Evolutionary conservation across 2,888 invertebrate genomes (phyloP).

Genomic region (Chaitophorus viminalis): DNA sequence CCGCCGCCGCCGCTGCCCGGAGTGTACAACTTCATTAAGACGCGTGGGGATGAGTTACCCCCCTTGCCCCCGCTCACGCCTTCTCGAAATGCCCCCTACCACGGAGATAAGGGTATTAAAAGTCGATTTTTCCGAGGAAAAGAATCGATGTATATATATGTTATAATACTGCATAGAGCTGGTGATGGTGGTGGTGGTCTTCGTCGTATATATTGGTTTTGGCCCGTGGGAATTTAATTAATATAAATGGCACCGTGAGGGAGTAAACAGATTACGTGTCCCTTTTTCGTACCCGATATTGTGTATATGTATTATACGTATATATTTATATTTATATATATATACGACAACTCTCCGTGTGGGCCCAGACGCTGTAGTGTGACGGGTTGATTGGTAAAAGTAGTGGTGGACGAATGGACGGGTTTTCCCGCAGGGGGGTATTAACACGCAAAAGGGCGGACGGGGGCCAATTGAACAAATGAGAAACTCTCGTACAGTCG

Average conservation of each 20-base stretch:
- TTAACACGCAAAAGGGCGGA: conserved; percentile 56
- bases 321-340: not conserved
- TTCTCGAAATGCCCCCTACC: not conserved
- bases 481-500: conserved; percentile 50
- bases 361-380: not conserved
- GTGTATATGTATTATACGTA: not conserved
- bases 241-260: conserved; percentile 54
- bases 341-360: not conserved
- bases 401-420: not conserved
- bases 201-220: conserved; percentile 39
- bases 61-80: not conserved
- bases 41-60: not conserved
- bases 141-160: conserved; percentile 3
- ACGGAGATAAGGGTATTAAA: conserved; percentile 45
- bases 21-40: conserved; percentile 57
- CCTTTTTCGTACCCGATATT: conserved; percentile 48
- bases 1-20: not conserved
- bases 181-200: not conserved
- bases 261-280: conserved; percentile 60
- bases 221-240: conserved; percentile 58
- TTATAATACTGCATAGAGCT: not conserved
- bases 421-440: not conserved
- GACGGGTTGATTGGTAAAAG: conserved; percentile 50
- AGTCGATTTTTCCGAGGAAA: conserved; percentile 39
- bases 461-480: conserved; percentile 58